Base-by-base conservation (phyloP, 2,113 vertebrate genomes). In the Cygnus atratus region DNA sequence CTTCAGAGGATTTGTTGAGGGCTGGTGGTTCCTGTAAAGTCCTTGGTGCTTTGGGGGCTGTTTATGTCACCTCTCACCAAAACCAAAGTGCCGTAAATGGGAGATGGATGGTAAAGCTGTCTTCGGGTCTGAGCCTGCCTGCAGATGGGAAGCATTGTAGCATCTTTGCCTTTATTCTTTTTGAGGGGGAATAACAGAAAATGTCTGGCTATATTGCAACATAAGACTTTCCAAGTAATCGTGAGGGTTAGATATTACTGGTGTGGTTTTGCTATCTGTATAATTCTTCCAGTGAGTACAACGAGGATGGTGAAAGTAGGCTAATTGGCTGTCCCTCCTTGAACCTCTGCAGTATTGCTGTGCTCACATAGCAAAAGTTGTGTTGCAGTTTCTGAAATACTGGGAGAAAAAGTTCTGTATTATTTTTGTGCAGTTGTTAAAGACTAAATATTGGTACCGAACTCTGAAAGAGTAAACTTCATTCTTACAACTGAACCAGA, bases 221-320 rank as follows among this genome's bases (percentile, higher is more conserved):
- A 10, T 8, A 24, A 57, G 14, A 33, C 84, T 81, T 10, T 77
- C 44, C 26, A 2, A 70, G 37, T 74, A 46, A 52, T 66, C 0
- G 0, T 46, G 25, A 54, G 76, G 46, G n/a, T 63, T 88, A 81
- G 37, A 81, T 81, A 87, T 81, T 80, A 71, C 68, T 57, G 73
- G 55, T 0, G 6, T 70, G 61, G 2, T 65, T 79, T 78, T 84
- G 73, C 43, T 87, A 4, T 58, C 44, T 46, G 82, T 90, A 87
- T 81, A 48, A 46, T 11, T 71, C 46, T 44, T 78, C 55, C 55
- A 52, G 20, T 67, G 39, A 37, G 37, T 17, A 35, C 63, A 74
- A 63, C 11, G 52, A 43, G 29, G 59, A 16, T 77, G 26, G 19
- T 91, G 46, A 78, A 96, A 96, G 58, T 68, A 92, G 85, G 85